Evolutionary conservation across 2,797 vertebrate species (phyloP), one percentile per base, ranked within the genome.

Genomic region (Hoplostethus atlanticus): DNA sequence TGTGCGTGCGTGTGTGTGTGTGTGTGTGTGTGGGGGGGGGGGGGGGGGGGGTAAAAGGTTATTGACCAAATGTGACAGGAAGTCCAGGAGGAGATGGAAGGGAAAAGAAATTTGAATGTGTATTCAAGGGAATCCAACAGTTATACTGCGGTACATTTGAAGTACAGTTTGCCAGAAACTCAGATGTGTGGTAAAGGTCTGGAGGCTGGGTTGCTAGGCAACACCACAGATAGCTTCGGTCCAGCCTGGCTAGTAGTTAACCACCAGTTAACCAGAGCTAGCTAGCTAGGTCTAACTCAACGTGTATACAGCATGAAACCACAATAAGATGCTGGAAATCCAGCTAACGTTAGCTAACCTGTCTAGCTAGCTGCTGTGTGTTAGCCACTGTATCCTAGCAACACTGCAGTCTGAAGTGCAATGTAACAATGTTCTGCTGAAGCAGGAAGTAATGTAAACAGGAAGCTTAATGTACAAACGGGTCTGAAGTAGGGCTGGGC

Each of bases 371-470:
- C 72, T 66, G 73, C 50, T 69, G 34, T 17, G 16, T 40, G 55
- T 56, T 25, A 15, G 30, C 15, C 0, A 50, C 6, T 36, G 11
- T 65, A 50, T 38, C 34, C 52, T 75, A 68, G 12, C 17, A 47
- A 69, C n/a, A 9, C 73, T 69, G 54, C 64, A 6, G 6, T 50
- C 51, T 71, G 34, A 65, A 28, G 50, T 71, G 60, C 38, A 68
- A 69, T 51, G 56, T 30, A 38, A 62, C 0, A 2, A 76, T 66
- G 59, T 66, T 44, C 42, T 48, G 16, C 51, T 25, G 51, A 48
- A 67, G 28, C 30, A 75, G 60, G 72, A 67, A 55, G 58, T 73
- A 50, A 61, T 74, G 44, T 81, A 70, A 66, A 21, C 25, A 59
- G 21, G 51, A 30, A 48, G 28, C 31, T 17, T 6, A n/a, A 54